These are phyloP conservation scores for Netta rufina DNA, from an alignment of 2,797 vertebrate species.

Conservation along the genomic window DNA sequence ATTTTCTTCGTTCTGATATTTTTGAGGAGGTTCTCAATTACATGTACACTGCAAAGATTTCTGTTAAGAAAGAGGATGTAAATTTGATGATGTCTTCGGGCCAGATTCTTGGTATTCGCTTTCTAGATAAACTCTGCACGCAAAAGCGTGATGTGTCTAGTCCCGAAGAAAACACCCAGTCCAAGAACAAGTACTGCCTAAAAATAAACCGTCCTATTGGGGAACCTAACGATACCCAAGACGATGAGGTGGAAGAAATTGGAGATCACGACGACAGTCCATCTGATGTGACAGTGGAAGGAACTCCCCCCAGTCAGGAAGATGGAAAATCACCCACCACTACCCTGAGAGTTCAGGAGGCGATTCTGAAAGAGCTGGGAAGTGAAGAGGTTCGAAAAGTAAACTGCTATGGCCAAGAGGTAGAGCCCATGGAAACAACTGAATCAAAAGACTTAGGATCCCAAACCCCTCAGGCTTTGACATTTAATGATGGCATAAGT, in stretches of 20 bases:
- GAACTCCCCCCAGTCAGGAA: constrained; percentile 88
- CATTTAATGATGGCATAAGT: constrained; percentile 89
- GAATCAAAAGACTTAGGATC: constrained; percentile 88
- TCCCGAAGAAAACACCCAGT: constrained; percentile 85
- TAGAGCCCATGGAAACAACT: constrained; percentile 89
- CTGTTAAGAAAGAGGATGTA: constrained; percentile 94
- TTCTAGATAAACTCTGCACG: constrained; percentile 94
- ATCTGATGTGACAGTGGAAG: constrained; percentile 89
- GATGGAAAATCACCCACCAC: constrained; percentile 85
- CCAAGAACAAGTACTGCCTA: constrained; percentile 90
- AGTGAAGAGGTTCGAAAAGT: constrained; percentile 96
- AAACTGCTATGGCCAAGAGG: constrained; percentile 94
- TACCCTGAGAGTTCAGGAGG: constrained; percentile 90
- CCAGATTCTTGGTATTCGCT: constrained; percentile 93
- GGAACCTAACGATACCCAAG: constrained; percentile 87
- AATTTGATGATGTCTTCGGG: constrained; percentile 97
- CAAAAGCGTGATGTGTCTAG: constrained; percentile 93
- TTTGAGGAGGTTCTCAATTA: constrained; percentile 97
- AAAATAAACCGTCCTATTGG: constrained; percentile 93
- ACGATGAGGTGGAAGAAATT: constrained; percentile 88
- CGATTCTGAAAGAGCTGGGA: constrained; percentile 92
- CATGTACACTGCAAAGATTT: constrained; percentile 95
- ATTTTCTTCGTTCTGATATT: constrained; percentile 95
- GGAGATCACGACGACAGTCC: constrained; percentile 91
- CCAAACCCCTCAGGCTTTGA: constrained; percentile 88